Conservation (phyloP, 2,113 vertebrate species). For the Boulengeromyrus knoepffleri region DNA sequence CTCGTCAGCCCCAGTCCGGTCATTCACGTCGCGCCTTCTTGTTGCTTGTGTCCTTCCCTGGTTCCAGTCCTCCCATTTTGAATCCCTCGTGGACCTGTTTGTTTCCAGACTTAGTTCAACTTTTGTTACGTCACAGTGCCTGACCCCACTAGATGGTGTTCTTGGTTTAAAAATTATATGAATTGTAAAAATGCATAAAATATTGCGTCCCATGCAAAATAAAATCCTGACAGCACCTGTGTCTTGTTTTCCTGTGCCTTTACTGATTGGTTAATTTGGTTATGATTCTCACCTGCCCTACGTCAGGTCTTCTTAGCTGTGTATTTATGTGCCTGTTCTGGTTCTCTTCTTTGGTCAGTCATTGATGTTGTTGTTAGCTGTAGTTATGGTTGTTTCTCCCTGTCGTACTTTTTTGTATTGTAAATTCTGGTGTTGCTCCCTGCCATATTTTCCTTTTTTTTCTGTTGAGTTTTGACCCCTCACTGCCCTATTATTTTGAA, state of each 20-base stretch:
- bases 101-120: no score
- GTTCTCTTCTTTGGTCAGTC: no score
- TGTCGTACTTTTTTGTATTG: no score
- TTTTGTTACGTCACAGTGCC: no score
- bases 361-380: no score
- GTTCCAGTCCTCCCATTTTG: background rate
- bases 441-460: no score
- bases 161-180: background rate
- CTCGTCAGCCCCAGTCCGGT: background rate
- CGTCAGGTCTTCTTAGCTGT: no score
- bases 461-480: no score
- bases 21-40: background rate
- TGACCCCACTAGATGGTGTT: background rate
- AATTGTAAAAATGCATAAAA: background rate
- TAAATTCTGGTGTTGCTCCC: no score
- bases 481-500: no score
- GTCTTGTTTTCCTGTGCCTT: background rate
- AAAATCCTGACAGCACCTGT: background rate
- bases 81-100: background rate
- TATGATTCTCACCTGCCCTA: background rate
- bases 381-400: no score
- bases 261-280: background rate
- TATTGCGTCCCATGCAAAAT: background rate
- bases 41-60: background rate
- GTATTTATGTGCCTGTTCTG: no score